phyloP scores from a whole-genome alignment of 2,888 invertebrate species.

The Seira musarum region DNA sequence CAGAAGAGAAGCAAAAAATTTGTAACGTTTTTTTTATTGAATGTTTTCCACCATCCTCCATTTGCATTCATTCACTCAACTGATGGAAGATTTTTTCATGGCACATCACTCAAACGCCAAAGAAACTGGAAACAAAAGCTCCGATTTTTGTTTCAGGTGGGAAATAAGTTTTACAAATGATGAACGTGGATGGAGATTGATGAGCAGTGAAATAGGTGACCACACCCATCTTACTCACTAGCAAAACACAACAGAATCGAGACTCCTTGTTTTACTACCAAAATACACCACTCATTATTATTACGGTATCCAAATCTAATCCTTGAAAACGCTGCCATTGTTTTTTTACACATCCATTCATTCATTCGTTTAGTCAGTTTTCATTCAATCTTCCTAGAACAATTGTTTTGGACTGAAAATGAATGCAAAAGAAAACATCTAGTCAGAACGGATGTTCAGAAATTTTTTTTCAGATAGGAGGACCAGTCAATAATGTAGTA shows the following conservation, averaged over 20 bases:
- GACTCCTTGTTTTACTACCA: not conserved
- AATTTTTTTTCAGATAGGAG: too few relatives aligned
- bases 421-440: not conserved
- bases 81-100: too few relatives aligned
- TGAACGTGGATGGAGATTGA: conserved; percentile 60
- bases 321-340: conserved; percentile 11
- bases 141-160: conserved; percentile 13
- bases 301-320: not conserved
- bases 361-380: conserved; percentile 34
- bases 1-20: not conserved
- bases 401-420: conserved; percentile 10
- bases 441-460: too few relatives aligned
- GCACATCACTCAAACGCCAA: not conserved
- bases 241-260: not conserved
- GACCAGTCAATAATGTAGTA: too few relatives aligned
- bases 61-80: too few relatives aligned
- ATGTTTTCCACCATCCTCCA: too few relatives aligned
- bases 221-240: conserved; percentile 32
- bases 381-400: conserved; percentile 2
- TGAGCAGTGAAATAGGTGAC: conserved; percentile 57
- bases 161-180: conserved; percentile 25
- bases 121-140: not conserved
- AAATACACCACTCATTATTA: conserved; percentile 30
- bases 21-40: too few relatives aligned
- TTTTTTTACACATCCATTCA: conserved; percentile 36